These are phyloP conservation scores for Sarotherodon lohbergeri DNA, from an alignment of 2,113 vertebrate species.

Conservation along the genomic window DNA sequence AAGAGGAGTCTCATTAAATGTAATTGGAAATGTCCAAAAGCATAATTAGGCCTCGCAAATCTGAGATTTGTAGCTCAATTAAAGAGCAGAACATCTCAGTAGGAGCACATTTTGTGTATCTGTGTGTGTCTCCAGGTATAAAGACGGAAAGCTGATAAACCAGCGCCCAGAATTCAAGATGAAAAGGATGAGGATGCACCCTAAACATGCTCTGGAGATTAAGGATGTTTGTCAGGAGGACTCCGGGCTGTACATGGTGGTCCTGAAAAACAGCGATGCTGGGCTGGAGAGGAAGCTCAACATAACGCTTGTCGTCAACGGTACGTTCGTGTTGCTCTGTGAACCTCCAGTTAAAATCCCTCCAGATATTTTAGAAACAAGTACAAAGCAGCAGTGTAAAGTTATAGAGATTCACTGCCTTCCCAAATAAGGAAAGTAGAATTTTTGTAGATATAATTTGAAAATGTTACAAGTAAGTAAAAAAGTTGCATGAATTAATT, in stretches of 20 bases:
- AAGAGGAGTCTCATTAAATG: slow-evolving; percentile 15
- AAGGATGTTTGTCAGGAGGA: slow-evolving; percentile 86
- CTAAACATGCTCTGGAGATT: slow-evolving; percentile 85
- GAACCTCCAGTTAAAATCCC: not conserved
- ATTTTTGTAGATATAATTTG: not conserved
- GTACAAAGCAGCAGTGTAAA: not conserved
- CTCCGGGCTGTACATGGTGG: slow-evolving; percentile 79
- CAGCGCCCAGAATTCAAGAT: slow-evolving; percentile 70
- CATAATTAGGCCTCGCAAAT: not conserved
- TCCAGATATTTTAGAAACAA: not conserved
- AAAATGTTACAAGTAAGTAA: not conserved
- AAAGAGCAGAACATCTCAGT: not conserved
- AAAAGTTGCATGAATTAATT: not conserved
- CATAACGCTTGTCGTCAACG: slow-evolving; percentile 86
- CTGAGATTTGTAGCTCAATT: not conserved
- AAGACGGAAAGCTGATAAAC: slow-evolving; percentile 82
- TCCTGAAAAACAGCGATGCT: slow-evolving; percentile 79
- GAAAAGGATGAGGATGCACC: slow-evolving; percentile 74
- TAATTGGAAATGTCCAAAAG: not conserved
- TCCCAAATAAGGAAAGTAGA: not conserved
- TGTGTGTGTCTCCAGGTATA: slow-evolving; percentile 78
- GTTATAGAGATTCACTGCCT: not conserved
- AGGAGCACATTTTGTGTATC: not conserved
- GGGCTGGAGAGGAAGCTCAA: slow-evolving; percentile 79
- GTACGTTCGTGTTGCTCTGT: slow-evolving; percentile 59